These are phyloP conservation scores for Malurus elegans DNA, from an alignment of 2,113 vertebrate genomes.

Conservation along the genomic window DNA sequence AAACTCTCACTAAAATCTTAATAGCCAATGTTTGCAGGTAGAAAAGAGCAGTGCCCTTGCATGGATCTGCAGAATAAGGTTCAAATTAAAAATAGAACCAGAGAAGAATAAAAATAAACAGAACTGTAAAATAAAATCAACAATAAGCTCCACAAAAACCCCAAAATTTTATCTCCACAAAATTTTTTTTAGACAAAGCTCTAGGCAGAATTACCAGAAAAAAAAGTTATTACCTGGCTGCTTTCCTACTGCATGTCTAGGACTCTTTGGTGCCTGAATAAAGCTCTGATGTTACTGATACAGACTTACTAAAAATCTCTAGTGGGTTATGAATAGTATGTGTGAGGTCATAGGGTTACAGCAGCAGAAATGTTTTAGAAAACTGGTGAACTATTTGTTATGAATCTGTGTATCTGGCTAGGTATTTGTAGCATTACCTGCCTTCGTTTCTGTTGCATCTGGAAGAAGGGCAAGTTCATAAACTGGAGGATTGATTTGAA, in stretches of 20 bases:
- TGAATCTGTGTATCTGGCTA: neutral
- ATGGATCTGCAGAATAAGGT: neutral
- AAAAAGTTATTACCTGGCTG: neutral
- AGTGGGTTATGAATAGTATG: neutral
- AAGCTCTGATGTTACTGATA: neutral
- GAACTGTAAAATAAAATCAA: neutral
- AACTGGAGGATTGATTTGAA: neutral
- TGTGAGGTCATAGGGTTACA: neutral
- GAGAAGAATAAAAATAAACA: neutral
- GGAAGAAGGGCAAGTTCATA: neutral
- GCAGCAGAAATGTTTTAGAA: neutral
- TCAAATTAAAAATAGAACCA: neutral
- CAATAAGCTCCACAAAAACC: neutral
- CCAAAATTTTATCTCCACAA: neutral
- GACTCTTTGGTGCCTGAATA: neutral
- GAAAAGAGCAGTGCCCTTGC: neutral
- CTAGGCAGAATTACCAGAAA: neutral
- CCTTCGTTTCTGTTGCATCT: neutral
- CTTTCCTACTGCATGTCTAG: rapidly evolving
- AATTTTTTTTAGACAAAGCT: neutral
- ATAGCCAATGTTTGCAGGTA: neutral
- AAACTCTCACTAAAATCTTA: neutral
- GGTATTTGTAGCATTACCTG: neutral
- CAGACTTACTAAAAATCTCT: neutral
- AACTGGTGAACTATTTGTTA: neutral